These are phyloP conservation scores for Cryptophagus acutangulus DNA, from an alignment of 2,888 invertebrate genomes.

Conservation along the genomic window DNA sequence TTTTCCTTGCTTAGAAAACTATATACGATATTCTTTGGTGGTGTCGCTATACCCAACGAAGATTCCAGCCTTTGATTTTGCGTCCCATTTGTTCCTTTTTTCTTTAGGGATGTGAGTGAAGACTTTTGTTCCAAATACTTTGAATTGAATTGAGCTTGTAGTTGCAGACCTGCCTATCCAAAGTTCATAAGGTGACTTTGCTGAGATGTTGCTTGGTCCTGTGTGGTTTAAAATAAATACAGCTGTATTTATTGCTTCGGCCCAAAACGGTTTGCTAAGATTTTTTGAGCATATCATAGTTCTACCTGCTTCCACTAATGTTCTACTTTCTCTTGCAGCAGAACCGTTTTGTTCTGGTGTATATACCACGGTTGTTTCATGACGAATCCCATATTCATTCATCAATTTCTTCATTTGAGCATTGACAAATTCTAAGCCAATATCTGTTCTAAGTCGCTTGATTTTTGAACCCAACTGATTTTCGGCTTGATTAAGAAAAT, in stretches of 20 bases:
- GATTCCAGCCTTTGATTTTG: constrained; percentile 18
- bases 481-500: constrained; percentile 14
- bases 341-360: constrained; percentile 16
- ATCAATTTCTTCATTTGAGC: constrained; percentile 13
- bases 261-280: constrained; percentile 15
- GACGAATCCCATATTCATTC: constrained; percentile 19
- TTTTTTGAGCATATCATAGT: constrained; percentile 17
- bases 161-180: constrained; percentile 10
- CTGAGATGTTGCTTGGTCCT: constrained; percentile 14
- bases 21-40: constrained; percentile 22
- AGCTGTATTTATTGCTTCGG: constrained; percentile 20
- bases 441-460: constrained; percentile 23
- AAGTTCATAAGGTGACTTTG: constrained; percentile 17
- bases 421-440: constrained; percentile 24
- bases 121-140: constrained; percentile 24
- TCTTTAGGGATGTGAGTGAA: constrained; percentile 25
- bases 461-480: constrained; percentile 20
- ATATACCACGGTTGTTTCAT: constrained; percentile 13
- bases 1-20: constrained; percentile 17
- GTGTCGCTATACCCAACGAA: constrained; percentile 22
- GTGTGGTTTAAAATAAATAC: constrained; percentile 20
- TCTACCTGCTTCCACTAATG: constrained; percentile 17
- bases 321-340: constrained; percentile 18
- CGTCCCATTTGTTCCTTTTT: constrained; percentile 20
- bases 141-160: constrained; percentile 11